Evolutionary conservation across 2,113 vertebrate species (phyloP).

Genomic region (Anarrhichthys ocellatus): DNA sequence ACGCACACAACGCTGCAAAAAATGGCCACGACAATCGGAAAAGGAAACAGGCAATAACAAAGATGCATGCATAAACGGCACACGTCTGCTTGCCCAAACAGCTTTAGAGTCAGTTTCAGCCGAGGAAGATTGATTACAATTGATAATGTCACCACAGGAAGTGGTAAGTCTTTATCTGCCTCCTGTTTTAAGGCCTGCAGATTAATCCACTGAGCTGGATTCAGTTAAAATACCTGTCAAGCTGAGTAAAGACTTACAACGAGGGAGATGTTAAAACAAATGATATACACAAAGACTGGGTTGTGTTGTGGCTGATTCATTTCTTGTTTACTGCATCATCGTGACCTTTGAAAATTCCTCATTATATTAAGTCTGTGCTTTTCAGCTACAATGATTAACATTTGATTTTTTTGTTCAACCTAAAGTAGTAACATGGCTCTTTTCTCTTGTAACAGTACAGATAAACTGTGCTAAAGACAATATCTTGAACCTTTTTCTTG

Average conservation of each 20-base stretch:
- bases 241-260: conserved; percentile 15
- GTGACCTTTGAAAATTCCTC: conserved; percentile 61
- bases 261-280: conserved; percentile 15
- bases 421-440: background rate
- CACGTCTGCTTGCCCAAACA: background rate
- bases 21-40: background rate
- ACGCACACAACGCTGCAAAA: background rate
- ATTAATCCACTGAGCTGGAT: conserved; percentile 58
- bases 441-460: background rate
- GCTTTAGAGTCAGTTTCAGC: conserved; percentile 16
- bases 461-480: conserved; percentile 6
- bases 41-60: conserved; percentile 12
- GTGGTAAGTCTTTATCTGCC: conserved; percentile 60
- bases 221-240: conserved; percentile 58
- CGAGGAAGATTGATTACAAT: conserved; percentile 61
- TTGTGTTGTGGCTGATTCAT: conserved; percentile 26
- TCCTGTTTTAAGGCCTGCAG: conserved; percentile 43
- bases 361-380: conserved; percentile 51
- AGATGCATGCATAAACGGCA: conserved; percentile 5
- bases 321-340: conserved; percentile 18
- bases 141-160: conserved; percentile 64
- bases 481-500: background rate
- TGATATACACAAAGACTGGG: conserved; percentile 1
- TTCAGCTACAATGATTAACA: conserved; percentile 47
- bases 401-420: conserved; percentile 11